phyloP scores from a whole-genome alignment of 2,113 vertebrate species.

The Glaucidium brasilianum region DNA sequence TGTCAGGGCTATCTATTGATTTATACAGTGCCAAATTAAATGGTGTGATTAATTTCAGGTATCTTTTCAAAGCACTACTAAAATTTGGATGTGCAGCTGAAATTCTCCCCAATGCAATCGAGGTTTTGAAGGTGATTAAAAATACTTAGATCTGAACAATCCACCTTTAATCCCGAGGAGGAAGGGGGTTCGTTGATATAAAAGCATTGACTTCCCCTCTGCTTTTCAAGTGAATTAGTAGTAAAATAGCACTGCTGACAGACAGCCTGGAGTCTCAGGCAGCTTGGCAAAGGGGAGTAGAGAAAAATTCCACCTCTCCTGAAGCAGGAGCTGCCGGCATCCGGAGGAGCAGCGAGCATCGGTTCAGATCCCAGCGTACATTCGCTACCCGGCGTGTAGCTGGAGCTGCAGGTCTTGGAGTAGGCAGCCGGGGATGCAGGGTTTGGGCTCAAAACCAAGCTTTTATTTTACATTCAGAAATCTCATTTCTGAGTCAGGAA shows the following conservation, averaged over 20 bases:
- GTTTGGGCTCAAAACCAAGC: background rate
- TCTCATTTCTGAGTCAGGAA: background rate
- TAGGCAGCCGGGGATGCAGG: background rate
- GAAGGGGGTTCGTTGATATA: background rate
- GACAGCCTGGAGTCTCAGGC: background rate
- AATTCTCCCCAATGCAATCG: background rate
- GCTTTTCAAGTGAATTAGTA: background rate
- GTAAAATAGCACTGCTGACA: background rate
- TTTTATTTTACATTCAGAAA: background rate
- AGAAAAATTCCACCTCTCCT: background rate
- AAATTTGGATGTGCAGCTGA: background rate
- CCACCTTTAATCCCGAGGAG: background rate
- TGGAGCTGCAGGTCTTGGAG: background rate
- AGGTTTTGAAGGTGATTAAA: background rate
- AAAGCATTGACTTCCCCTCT: background rate
- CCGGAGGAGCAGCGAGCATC: accelerated
- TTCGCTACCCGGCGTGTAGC: accelerated
- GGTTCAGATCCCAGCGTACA: accelerated
- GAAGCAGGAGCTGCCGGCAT: background rate
- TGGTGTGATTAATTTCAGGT: background rate
- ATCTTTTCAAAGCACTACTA: background rate
- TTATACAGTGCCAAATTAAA: background rate
- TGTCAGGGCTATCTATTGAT: background rate
- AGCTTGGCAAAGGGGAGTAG: background rate
- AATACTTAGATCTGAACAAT: background rate